Conservation (phyloP, 2,113 vertebrate species). For the Pterocles orientalis region DNA sequence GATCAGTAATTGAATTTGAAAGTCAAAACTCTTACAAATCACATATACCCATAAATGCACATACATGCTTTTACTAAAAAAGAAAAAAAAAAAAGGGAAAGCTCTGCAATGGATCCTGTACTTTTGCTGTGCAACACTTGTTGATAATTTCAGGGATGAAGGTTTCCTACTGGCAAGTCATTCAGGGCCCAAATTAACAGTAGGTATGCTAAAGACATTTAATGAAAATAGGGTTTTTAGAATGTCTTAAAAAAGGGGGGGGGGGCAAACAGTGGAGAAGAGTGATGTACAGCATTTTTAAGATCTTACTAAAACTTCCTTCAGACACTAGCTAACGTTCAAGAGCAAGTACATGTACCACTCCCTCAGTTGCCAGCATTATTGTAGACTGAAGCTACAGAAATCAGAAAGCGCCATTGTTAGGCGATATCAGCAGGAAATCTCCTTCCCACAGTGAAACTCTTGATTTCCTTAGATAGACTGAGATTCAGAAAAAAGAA, state of each 20-base stretch:
- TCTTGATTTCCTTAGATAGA: neutral
- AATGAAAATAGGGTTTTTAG: neutral
- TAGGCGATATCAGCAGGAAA: conserved; percentile 9
- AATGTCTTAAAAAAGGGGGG: neutral
- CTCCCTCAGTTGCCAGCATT: neutral
- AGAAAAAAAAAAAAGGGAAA: neutral
- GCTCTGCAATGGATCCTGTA: neutral
- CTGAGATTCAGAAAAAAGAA: neutral
- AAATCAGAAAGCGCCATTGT: neutral
- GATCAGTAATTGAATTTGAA: neutral
- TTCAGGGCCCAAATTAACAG: neutral
- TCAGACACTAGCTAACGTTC: neutral
- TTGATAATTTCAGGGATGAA: neutral
- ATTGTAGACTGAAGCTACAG: neutral
- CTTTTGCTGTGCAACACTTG: neutral
- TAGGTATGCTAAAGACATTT: too few species aligned
- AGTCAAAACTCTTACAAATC: neutral
- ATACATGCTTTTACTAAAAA: neutral
- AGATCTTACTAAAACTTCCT: neutral
- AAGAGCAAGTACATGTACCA: neutral
- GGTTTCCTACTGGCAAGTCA: neutral
- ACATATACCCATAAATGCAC: neutral
- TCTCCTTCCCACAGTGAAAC: neutral
- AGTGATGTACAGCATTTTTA: neutral
- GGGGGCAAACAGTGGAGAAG: neutral